Percentiles rank a stretch among this genome's conserved stretches.
phyloP scores from a whole-genome alignment of 2,113 vertebrate species.

The Charina bottae region DNA sequence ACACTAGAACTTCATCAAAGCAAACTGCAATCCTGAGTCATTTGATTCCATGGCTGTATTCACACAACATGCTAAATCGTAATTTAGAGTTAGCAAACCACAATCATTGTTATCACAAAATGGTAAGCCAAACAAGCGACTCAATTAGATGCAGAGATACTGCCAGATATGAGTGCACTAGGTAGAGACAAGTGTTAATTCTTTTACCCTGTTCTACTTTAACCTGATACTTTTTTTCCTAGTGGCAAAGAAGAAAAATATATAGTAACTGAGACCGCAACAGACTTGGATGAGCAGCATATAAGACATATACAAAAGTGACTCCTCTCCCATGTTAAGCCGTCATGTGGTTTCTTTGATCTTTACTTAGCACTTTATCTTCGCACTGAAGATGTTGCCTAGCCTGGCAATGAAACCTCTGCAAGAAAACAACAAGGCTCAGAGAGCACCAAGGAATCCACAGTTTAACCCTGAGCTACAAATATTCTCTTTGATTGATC shows the following conservation, averaged over 20 bases:
- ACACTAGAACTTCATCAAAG: not conserved
- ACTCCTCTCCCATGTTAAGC: too few species aligned
- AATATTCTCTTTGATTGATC: too few species aligned
- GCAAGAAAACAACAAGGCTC: too few species aligned
- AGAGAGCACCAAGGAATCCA: too few species aligned
- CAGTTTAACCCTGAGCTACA: too few species aligned
- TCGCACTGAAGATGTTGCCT: too few species aligned
- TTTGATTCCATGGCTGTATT: not conserved
- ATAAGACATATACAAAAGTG: too few species aligned
- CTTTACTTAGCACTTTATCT: too few species aligned
- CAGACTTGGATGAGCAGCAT: not conserved
- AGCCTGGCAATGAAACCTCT: too few species aligned
- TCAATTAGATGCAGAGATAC: not conserved
- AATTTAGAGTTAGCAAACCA: not conserved
- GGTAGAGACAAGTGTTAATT: not conserved
- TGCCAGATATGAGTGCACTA: not conserved
- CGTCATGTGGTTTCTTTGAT: not conserved
- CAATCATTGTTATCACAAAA: not conserved
- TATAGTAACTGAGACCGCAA: not conserved
- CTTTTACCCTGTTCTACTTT: not conserved
- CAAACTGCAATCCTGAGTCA: not conserved
- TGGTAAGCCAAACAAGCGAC: not conserved
- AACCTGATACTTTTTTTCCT: not conserved
- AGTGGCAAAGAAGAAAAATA: not conserved
- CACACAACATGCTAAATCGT: not conserved